Percentiles rank a stretch among this genome's conserved stretches.
Conservation (phyloP, 1,140 invertebrate genomes). For the Choristoneura fumiferana region DNA sequence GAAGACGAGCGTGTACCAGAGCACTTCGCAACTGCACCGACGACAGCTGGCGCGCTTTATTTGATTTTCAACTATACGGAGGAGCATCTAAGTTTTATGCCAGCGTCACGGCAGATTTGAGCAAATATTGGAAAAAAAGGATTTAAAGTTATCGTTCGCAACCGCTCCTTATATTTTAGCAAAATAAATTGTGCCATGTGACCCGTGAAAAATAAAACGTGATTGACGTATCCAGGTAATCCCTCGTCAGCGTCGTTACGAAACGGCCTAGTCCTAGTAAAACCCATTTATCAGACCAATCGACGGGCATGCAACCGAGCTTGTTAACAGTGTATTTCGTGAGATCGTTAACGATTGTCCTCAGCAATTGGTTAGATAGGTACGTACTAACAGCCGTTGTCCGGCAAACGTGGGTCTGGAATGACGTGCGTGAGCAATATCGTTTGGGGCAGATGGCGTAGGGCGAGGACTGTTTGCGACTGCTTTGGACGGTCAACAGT, state of each 20-base stretch:
- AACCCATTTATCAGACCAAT: not conserved
- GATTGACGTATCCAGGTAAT: not conserved
- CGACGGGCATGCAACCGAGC: not conserved
- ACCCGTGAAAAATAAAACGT: no score
- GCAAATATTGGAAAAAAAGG: conserved; percentile 30
- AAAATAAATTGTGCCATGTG: no score
- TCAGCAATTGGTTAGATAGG: conserved; percentile 26
- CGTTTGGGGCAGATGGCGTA: conserved; percentile 38
- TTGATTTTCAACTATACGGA: conserved; percentile 52
- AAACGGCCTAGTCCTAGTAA: conserved; percentile 6
- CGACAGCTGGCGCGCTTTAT: conserved; percentile 58
- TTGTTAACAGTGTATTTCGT: conserved; percentile 13
- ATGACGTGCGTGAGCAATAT: conserved; percentile 48
- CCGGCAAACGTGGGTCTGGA: conserved; percentile 42
- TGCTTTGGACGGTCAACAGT: conserved; percentile 38
- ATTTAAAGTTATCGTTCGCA: conserved; percentile 25
- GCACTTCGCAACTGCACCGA: conserved; percentile 47
- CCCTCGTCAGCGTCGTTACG: not conserved
- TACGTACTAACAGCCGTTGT: conserved; percentile 36
- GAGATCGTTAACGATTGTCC: conserved; percentile 14
- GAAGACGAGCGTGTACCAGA: conserved; percentile 43
- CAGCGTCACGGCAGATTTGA: conserved; percentile 26
- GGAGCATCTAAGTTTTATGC: conserved; percentile 43
- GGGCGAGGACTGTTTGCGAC: conserved; percentile 35
- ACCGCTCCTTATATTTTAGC: no score